Evolutionary conservation across 2,797 vertebrate species (phyloP).

Genomic region (Hyperoplus lanceolatus): DNA sequence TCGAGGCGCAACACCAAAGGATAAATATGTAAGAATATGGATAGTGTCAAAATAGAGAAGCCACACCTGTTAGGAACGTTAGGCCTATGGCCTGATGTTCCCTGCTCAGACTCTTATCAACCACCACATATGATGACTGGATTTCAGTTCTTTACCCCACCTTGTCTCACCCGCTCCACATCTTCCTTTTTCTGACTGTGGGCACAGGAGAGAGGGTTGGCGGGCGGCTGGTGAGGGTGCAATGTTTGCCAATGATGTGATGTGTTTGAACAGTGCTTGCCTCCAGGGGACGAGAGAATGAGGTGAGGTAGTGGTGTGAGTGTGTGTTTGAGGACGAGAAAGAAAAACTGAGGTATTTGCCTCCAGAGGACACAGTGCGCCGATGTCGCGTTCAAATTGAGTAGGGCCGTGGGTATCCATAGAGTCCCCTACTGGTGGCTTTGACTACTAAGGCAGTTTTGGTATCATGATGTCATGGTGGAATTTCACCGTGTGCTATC

Average conservation of each 20-base stretch:
- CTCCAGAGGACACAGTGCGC: conserved; percentile 47
- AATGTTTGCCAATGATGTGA: conserved; percentile 73
- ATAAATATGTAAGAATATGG: neutral
- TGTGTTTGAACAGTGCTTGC: conserved; percentile 76
- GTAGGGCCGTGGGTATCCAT: conserved; percentile 14
- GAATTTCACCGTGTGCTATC: conserved; percentile 61
- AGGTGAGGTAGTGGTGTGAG: conserved; percentile 48
- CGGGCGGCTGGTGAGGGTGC: conserved; percentile 40
- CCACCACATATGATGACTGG: conserved; percentile 17
- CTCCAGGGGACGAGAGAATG: conserved; percentile 56
- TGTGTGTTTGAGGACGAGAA: conserved; percentile 36
- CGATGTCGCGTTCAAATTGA: conserved; percentile 32
- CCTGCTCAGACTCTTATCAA: conserved; percentile 21
- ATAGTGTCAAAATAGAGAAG: neutral
- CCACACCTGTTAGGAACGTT: conserved; percentile 15
- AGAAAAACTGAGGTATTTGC: conserved; percentile 60
- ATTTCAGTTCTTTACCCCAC: conserved; percentile 13
- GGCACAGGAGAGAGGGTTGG: conserved; percentile 4
- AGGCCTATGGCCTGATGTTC: conserved; percentile 15
- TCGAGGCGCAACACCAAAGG: neutral
- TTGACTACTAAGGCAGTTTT: conserved; percentile 63
- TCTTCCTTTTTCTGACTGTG: conserved; percentile 46
- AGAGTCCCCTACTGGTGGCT: conserved; percentile 26
- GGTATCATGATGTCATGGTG: conserved; percentile 78
- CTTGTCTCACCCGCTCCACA: conserved; percentile 7